A percentile compares a stretch with the other conserved stretches of the same genome.
Evolutionary conservation across 2,797 vertebrate genomes (phyloP).

Genomic region (Hylomyscus alleni): DNA sequence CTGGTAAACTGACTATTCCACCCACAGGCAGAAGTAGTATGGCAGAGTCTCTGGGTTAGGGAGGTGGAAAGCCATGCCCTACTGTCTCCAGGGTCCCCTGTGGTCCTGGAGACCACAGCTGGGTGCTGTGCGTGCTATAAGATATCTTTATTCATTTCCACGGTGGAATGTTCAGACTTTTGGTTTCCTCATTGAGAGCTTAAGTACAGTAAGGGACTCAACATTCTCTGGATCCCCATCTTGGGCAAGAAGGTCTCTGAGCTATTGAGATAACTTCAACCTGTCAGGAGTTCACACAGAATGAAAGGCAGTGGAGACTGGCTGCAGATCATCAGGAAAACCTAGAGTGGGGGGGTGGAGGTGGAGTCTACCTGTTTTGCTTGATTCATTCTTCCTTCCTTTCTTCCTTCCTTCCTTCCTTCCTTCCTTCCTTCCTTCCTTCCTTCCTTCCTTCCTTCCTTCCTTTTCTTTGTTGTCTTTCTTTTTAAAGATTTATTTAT

Average conservation of each 20-base stretch:
- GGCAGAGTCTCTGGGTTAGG: not conserved
- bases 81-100: not conserved
- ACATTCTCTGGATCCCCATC: not conserved
- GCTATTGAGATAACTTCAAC: not conserved
- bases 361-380: not conserved
- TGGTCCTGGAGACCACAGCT: not conserved
- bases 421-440: too few relatives aligned
- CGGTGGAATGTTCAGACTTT: constrained; percentile 64
- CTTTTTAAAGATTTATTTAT: too few relatives aligned
- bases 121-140: not conserved
- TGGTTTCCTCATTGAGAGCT: not conserved
- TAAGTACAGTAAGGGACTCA: not conserved
- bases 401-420: too few relatives aligned
- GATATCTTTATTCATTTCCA: not conserved
- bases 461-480: too few relatives aligned
- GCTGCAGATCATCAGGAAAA: constrained; percentile 52
- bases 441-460: too few relatives aligned
- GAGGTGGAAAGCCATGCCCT: not conserved
- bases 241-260: not conserved
- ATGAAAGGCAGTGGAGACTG: not conserved
- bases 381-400: not conserved
- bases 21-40: not conserved
- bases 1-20: not conserved
- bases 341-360: not conserved
- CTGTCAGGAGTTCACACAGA: not conserved